Percentiles rank a stretch among this genome's conserved stretches.
Evolutionary conservation across 2,888 invertebrate species (phyloP).

Genomic region (Crepidodera aurea): DNA sequence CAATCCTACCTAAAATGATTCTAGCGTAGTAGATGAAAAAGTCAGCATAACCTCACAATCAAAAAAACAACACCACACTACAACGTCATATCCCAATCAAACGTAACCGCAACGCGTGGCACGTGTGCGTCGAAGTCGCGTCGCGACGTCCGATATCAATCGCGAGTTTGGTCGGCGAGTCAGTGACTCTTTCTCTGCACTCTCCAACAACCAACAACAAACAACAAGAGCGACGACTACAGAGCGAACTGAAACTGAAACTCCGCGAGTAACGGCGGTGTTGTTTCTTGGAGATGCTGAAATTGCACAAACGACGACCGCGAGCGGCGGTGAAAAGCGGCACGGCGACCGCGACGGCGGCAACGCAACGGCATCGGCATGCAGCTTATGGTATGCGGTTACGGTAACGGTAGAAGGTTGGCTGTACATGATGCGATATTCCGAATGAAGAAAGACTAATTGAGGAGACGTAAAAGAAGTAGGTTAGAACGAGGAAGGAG

Average conservation of each 20-base stretch:
- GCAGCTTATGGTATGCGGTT: constrained; percentile 7
- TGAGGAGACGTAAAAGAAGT: constrained; percentile 36
- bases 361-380: background rate
- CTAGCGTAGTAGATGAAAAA: too few species aligned
- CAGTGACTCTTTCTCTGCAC: constrained; percentile 1
- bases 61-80: constrained; percentile 1
- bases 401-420: constrained; percentile 24
- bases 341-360: constrained; percentile 9
- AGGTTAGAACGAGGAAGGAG: background rate
- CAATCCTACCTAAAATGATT: too few species aligned
- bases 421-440: constrained; percentile 9
- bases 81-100: background rate
- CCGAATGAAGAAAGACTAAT: constrained; percentile 29
- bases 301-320: constrained; percentile 8
- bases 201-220: constrained; percentile 4
- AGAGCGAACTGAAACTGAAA: constrained; percentile 8
- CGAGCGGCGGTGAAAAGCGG: constrained; percentile 7
- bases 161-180: constrained; percentile 28
- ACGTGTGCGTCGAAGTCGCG: constrained; percentile 24
- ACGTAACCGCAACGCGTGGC: background rate
- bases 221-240: constrained; percentile 2
- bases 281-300: constrained; percentile 14
- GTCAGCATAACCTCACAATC: background rate
- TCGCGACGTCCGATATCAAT: constrained; percentile 29
- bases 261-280: background rate